These are phyloP conservation scores for Mus caroli DNA, from an alignment of 2,797 vertebrate genomes.

Conservation along the genomic window DNA sequence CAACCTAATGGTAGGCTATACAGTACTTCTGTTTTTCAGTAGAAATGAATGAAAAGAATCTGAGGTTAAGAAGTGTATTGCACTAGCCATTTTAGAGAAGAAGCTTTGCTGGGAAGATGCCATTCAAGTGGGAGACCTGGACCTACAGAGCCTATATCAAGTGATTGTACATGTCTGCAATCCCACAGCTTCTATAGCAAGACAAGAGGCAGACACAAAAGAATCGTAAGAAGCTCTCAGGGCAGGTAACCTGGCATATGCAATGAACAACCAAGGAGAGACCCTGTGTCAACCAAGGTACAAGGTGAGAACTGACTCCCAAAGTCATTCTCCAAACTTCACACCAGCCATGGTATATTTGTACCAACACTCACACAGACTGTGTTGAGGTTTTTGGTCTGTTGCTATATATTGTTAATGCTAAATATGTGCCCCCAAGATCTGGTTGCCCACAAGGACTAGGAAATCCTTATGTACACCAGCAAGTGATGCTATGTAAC, in stretches of 20 bases:
- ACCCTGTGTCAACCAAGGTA: not conserved
- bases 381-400: too few relatives aligned
- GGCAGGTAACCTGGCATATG: not conserved
- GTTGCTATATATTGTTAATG: not conserved
- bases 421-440: not conserved
- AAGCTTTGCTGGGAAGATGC: not conserved
- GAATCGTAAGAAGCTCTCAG: not conserved
- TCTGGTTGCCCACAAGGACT: too few relatives aligned
- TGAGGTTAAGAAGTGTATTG: constrained; percentile 23
- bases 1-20: not conserved
- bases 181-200: not conserved
- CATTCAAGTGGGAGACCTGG: not conserved
- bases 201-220: not conserved
- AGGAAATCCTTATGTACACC: not conserved
- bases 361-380: too few relatives aligned
- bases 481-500: not conserved
- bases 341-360: not conserved
- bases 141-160: not conserved
- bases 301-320: not conserved
- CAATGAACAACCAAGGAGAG: not conserved
- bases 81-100: constrained; percentile 5
- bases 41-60: not conserved
- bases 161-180: not conserved
- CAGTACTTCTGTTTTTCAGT: not conserved
- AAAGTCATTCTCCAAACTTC: not conserved